Conservation (phyloP, 2,888 invertebrate genomes). For the Amiota minor region DNA sequence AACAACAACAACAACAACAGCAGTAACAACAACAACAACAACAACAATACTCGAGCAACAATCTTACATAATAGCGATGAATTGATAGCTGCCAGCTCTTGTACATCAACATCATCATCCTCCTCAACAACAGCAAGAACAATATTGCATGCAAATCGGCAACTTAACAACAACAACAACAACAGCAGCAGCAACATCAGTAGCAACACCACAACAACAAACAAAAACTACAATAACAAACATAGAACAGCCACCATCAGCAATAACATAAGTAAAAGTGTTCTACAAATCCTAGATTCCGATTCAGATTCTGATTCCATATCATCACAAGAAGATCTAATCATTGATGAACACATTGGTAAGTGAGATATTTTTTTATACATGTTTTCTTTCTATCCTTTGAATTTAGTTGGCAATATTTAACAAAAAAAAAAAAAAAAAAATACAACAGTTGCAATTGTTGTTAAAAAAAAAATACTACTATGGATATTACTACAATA, state of each 20-base stretch:
- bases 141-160: conserved; percentile 17
- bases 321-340: conserved; percentile 63
- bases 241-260: conserved; percentile 21
- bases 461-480: background rate
- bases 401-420: conserved; percentile 53
- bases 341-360: conserved; percentile 67
- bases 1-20: conserved; percentile 43
- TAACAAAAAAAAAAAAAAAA: conserved; percentile 34
- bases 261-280: conserved; percentile 57
- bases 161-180: conserved; percentile 42
- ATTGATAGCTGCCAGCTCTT: conserved; percentile 55
- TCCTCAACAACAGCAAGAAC: conserved; percentile 40
- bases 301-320: conserved; percentile 61
- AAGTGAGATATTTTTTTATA: conserved; percentile 49
- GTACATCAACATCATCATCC: conserved; percentile 43
- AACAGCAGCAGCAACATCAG: conserved; percentile 42
- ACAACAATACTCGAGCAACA: conserved; percentile 42
- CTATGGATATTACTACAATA: background rate
- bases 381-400: background rate
- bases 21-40: conserved; percentile 42
- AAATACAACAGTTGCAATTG: background rate
- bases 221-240: conserved; percentile 41
- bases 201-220: conserved; percentile 44
- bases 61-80: conserved; percentile 63
- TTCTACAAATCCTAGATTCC: conserved; percentile 35